Evolutionary conservation across 2,888 invertebrate genomes (phyloP), one percentile per base, ranked within the genome.

Genomic region (Caenorhabditis sp.): DNA sequence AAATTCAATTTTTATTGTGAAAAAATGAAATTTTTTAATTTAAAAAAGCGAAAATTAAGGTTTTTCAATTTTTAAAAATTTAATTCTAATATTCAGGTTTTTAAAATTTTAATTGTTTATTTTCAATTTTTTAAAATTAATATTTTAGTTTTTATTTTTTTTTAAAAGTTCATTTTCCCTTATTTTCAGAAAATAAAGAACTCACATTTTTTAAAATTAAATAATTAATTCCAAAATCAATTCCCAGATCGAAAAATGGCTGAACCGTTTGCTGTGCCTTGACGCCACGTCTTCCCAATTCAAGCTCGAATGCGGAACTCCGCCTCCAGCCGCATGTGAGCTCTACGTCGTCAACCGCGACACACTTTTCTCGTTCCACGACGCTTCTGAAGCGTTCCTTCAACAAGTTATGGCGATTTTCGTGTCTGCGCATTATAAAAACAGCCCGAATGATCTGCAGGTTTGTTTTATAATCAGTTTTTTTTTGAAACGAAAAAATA

Each of bases 391-490:
- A 87, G 94, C 95, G 2, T 98, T 99, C 92, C 93, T 99, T 11
- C 97, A 98, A 89, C 94, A 96, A 78, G 53, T 99, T 11, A 96
- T 99, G 85, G 94, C 96, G 15, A 95, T 99, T 53, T 98, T 97
- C 92, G 98, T 98, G 0, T 95, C 99, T 0, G 98, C 98, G 6
- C 99, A 99, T 93, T 99, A 99, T 92, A 99, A 98, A 95, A 99
- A 99, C 93, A 96, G 96, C 72, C 99, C 99, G 0, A 98, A 99
- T 93, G 99, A 99, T 93, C 94, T 99, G 51, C 98, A 87, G 76
- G 86, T 86, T 11, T n/a, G 26, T 61, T n/a, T n/a, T n/a, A n/a
- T n/a, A n/a, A n/a, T n/a, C n/a, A 32, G 4, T 32, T 32, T 32
- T 9, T 32, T 32, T 32, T 32, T 32, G 32, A 32, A 32, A 32